Percentiles rank a stretch among this genome's conserved stretches.
Evolutionary conservation across 2,797 vertebrate genomes (phyloP).

Genomic region (Cyprinodon diabolis): DNA sequence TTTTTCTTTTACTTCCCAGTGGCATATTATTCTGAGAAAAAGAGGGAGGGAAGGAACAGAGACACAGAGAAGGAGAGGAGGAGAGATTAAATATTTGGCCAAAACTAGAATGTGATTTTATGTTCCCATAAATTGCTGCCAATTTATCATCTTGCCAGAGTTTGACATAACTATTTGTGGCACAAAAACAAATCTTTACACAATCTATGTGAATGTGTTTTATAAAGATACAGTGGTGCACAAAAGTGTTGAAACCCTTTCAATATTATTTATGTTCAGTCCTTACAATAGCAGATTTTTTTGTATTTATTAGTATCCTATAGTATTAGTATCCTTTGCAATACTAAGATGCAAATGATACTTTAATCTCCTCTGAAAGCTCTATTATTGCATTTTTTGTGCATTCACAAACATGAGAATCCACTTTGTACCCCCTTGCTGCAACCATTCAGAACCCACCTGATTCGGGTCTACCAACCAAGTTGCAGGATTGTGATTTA

Average conservation of each 20-base stretch:
- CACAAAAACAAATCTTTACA: conserved; percentile 36
- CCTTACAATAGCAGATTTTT: background rate
- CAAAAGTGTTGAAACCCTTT: background rate
- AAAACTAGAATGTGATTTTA: conserved; percentile 66
- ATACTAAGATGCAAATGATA: too few species aligned
- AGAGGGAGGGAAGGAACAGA: conserved; percentile 49
- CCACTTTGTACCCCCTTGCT: too few species aligned
- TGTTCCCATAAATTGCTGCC: conserved; percentile 56
- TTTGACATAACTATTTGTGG: conserved; percentile 49
- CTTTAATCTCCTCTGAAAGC: too few species aligned
- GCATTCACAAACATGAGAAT: too few species aligned
- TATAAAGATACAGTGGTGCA: background rate
- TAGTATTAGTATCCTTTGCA: background rate
- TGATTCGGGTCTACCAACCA: too few species aligned
- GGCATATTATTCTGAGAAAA: conserved; percentile 71
- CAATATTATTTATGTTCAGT: background rate
- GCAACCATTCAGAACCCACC: too few species aligned
- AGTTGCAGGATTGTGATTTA: too few species aligned
- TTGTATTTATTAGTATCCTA: background rate
- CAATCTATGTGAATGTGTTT: background rate
- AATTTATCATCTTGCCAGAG: conserved; percentile 62
- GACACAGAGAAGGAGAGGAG: conserved; percentile 25
- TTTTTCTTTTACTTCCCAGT: conserved; percentile 54
- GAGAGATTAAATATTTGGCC: conserved; percentile 78
- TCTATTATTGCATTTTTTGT: too few species aligned